phyloP scores from a whole-genome alignment of 2,797 vertebrate species.

The Odontamblyopus rebecca region DNA sequence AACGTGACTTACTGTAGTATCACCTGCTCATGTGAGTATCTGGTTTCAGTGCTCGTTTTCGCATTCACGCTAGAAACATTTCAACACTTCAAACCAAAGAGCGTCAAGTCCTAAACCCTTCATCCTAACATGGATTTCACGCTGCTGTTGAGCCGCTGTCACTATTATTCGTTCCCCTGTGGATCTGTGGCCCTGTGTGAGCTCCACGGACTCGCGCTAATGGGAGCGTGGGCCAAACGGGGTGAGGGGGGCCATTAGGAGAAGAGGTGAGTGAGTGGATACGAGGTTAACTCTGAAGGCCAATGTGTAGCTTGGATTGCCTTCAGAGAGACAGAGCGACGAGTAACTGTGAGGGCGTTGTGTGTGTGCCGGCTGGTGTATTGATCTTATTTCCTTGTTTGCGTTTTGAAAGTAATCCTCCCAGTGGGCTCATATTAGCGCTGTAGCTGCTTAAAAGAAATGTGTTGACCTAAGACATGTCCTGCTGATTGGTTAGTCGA shows the following conservation, averaged over 20 bases:
- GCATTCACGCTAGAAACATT: too few relatives aligned
- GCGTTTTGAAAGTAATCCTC: conserved; percentile 30
- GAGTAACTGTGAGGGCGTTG: not conserved
- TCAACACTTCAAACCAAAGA: not conserved
- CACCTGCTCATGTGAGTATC: too few relatives aligned
- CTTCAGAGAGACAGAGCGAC: not conserved
- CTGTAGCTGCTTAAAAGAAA: too few relatives aligned
- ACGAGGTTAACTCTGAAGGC: not conserved
- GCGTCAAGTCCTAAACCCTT: not conserved
- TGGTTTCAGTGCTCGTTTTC: too few relatives aligned
- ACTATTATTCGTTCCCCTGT: conserved; percentile 17
- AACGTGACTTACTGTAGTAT: too few relatives aligned
- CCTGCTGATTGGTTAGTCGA: too few relatives aligned
- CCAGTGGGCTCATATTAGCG: conserved; percentile 14
- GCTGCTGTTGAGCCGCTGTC: conserved; percentile 10
- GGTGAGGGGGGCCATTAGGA: conserved; percentile 4
- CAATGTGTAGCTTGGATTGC: not conserved
- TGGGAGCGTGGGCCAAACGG: not conserved
- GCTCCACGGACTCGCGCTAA: conserved; percentile 5
- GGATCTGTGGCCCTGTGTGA: conserved; percentile 8
- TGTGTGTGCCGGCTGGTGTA: conserved; percentile 23
- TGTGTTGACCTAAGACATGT: too few relatives aligned
- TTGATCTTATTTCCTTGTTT: conserved; percentile 13
- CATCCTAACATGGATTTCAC: conserved; percentile 4
- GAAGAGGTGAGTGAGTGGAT: not conserved